Evolutionary conservation across 2,113 vertebrate species (phyloP).

Genomic region (Corapipo altera): DNA sequence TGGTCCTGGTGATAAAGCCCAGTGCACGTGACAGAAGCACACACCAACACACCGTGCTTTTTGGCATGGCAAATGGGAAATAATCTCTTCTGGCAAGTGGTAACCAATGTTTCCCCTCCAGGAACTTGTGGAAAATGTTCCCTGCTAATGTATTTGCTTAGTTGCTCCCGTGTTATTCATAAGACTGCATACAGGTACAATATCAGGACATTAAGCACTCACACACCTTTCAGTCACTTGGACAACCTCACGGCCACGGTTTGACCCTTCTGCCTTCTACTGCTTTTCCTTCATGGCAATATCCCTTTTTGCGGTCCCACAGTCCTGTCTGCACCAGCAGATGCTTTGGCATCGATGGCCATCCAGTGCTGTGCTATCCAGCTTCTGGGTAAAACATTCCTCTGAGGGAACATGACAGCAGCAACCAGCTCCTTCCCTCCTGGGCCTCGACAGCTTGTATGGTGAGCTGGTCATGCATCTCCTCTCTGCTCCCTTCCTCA

Average conservation of each 20-base stretch:
- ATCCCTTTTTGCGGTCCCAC: background rate
- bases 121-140: background rate
- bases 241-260: background rate
- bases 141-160: background rate
- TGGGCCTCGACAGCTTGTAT: background rate
- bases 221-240: background rate
- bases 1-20: background rate
- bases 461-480: background rate
- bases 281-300: background rate
- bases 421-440: background rate
- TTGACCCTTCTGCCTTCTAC: background rate
- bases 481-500: background rate
- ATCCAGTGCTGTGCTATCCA: background rate
- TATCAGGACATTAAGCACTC: background rate
- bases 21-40: background rate
- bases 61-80: background rate
- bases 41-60: background rate
- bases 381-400: background rate
- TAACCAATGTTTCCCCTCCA: background rate
- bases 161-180: background rate
- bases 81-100: background rate
- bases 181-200: background rate
- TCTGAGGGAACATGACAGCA: fast-evolving
- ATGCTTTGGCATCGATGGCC: background rate
- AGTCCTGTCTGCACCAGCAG: background rate